Conservation (phyloP, 1,140 invertebrate genomes). For the Cydia splendana region DNA sequence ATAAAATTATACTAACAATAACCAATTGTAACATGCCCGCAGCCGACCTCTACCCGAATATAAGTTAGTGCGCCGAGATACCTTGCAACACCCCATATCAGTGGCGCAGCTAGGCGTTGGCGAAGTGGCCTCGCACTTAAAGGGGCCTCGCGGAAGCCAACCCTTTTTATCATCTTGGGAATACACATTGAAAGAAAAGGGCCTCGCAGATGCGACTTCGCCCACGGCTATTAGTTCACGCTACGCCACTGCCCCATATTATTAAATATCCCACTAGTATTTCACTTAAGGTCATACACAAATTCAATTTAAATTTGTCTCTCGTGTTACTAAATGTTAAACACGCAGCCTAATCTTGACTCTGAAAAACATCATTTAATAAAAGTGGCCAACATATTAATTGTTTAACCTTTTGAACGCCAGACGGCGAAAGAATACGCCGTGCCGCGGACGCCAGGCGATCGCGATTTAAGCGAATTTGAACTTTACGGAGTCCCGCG, state of each 20-base stretch:
- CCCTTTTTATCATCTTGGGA: no score
- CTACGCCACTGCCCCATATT: conserved; percentile 56
- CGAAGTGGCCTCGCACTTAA: no score
- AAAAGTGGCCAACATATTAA: neutral
- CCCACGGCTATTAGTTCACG: no score
- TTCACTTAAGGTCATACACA: conserved; percentile 35
- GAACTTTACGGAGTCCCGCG: no score
- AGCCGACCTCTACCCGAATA: conserved; percentile 37
- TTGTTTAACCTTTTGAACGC: no score
- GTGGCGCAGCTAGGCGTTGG: no score
- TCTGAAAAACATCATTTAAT: neutral
- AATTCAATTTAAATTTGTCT: neutral
- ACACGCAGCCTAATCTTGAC: neutral
- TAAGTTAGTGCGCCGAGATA: conserved; percentile 45
- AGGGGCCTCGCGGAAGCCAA: no score
- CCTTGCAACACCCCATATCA: conserved; percentile 61
- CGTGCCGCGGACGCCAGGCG: no score
- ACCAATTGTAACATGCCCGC: conserved; percentile 40
- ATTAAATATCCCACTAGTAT: conserved; percentile 52
- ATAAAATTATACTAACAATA: conserved; percentile 47
- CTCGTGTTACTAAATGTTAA: neutral
- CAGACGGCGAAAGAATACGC: no score
- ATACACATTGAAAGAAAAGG: no score
- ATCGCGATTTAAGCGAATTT: no score
- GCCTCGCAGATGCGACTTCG: no score